Base-by-base conservation (phyloP, 2,113 vertebrate genomes). In the Ciconia maguari region DNA sequence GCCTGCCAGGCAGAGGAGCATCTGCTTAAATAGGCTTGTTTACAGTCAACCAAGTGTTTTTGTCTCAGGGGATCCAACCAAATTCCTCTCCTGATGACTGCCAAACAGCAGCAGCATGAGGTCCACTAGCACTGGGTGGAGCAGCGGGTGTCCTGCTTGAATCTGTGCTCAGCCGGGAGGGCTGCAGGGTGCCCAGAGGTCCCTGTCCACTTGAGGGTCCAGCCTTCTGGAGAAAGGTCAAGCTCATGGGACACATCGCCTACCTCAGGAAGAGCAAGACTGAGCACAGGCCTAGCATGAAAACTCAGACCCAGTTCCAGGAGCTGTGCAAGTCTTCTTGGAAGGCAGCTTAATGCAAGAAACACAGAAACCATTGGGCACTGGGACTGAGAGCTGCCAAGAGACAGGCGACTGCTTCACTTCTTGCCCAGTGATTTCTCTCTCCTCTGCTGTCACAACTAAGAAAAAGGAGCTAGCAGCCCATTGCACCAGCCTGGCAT, bases 381-480 rank as follows among this genome's bases (percentile, higher is more conserved):
- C 17, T 1, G 1, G 34, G 24, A 48, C 46, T 78, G 46, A 77
- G 26, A 71, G 41, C 5, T 38, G n/a, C 60, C 48, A 87, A 36
- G 52, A 83, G 52, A 49, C 26, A 55, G 0, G 0, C 0, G 0
- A 18, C 32, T 16, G 19, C 70, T 91, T 68, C 26, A 13, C 14
- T 20, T 51, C 54, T 46, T 68, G 54, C n/a, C 16, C n/a, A n/a
- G 44, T 9, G 36, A 83, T 58, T 64, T 68, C 66, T 30, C 57
- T 57, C 74, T 83, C 32, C 16, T 55, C 48, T 74, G 16, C 60
- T 46, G 48, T 55, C 72, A 57, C 36, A 74, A n/a, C 36, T 34
- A 72, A 79, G 49, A 46, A 57, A 52, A 71, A 55, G 60, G 46
- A 55, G 25, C 21, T 57, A 46, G 62, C 42, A 51, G 36, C 36